These are phyloP conservation scores for Conus betulinus DNA, from an alignment of 1,140 invertebrate species.

Conservation along the genomic window DNA sequence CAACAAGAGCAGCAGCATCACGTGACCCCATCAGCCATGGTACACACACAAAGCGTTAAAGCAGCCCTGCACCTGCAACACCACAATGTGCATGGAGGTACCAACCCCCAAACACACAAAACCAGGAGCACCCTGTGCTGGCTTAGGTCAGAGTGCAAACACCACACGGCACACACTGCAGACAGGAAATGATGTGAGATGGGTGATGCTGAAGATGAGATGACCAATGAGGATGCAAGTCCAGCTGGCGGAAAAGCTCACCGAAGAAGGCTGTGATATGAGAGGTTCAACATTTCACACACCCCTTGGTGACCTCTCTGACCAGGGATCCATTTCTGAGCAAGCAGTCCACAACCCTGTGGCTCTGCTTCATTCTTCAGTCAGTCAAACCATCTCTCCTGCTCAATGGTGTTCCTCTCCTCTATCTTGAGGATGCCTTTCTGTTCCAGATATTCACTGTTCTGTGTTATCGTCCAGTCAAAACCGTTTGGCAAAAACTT, in stretches of 20 bases:
- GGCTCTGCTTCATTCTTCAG: not conserved
- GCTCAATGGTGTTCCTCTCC: no score
- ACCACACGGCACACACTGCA: no score
- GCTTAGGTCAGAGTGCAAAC: no score
- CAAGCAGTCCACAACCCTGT: no score
- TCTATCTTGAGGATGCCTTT: not conserved
- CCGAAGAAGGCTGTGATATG: slow-evolving; percentile 74
- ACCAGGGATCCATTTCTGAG: not conserved
- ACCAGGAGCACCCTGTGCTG: not conserved
- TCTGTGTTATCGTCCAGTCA: not conserved
- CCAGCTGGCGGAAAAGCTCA: slow-evolving; percentile 26
- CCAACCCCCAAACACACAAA: not conserved
- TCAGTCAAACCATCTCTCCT: no score
- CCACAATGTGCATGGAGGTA: no score
- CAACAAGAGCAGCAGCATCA: no score
- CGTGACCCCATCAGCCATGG: no score
- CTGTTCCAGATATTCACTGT: not conserved
- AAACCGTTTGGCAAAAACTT: not conserved
- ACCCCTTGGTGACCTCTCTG: slow-evolving; percentile 63
- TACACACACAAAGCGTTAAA: no score
- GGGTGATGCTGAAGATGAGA: not conserved
- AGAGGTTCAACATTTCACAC: slow-evolving; percentile 65
- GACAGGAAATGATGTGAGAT: not conserved
- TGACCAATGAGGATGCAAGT: not conserved
- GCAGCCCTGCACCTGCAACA: no score